A percentile compares a stretch with the other conserved stretches of the same genome.
These are phyloP conservation scores for Chesias legatella DNA, from an alignment of 2,888 invertebrate species.

Conservation along the genomic window DNA sequence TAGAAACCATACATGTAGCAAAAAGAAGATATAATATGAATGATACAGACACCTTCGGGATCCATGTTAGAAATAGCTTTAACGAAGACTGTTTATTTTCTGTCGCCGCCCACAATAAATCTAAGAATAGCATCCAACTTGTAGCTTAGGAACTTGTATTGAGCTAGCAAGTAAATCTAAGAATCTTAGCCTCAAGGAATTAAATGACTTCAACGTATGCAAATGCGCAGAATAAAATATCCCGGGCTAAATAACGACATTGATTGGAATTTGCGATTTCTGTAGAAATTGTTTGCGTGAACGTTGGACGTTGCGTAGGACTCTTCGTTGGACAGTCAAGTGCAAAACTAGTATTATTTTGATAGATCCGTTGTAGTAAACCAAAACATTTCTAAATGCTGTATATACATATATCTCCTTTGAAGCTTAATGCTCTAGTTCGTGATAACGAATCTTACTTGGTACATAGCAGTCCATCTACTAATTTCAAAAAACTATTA, in stretches of 20 bases:
- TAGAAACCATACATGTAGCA: no score
- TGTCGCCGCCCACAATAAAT: slow-evolving; percentile 7
- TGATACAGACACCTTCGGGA: no score
- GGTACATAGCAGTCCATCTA: no score
- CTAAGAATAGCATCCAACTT: slow-evolving; percentile 4
- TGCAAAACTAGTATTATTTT: neutral
- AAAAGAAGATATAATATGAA: no score
- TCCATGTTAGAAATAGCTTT: neutral
- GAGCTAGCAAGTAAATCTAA: no score
- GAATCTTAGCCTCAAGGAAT: slow-evolving; percentile 8
- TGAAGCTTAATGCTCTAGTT: no score
- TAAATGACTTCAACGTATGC: slow-evolving; percentile 10
- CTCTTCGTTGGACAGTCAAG: neutral
- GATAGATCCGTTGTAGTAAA: no score
- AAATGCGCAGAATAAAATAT: slow-evolving; percentile 13
- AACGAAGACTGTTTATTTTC: slow-evolving; percentile 2
- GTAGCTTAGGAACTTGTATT: slow-evolving; percentile 5
- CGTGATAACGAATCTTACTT: no score
- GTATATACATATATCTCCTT: no score
- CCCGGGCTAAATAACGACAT: slow-evolving; percentile 14
- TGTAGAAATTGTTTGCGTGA: slow-evolving; percentile 45
- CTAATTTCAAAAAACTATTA: no score
- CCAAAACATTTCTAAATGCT: no score
- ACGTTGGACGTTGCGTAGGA: slow-evolving; percentile 13
- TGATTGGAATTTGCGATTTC: slow-evolving; percentile 58